Conservation (phyloP, 2,888 invertebrate genomes). For the Tetropium fuscum region DNA sequence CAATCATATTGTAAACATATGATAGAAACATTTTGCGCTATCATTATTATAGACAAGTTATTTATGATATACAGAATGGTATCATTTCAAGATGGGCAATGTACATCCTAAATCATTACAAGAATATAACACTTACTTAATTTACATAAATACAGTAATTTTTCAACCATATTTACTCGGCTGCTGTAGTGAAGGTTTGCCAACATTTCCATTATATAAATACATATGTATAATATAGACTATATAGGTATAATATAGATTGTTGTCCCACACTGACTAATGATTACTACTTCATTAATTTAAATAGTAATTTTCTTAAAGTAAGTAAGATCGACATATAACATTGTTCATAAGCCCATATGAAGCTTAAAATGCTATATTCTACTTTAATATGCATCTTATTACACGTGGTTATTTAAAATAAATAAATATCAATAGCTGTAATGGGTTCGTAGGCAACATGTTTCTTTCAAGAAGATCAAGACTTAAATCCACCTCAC, state of each 20-base stretch:
- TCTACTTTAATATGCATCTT: not conserved
- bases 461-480: no score
- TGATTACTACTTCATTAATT: no score
- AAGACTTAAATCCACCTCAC: no score
- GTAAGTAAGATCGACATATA: constrained; percentile 9
- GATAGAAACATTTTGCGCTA: constrained; percentile 40
- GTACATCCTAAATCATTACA: constrained; percentile 32
- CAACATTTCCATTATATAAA: constrained; percentile 63
- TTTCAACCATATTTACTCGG: constrained; percentile 38
- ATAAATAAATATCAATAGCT: no score
- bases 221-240: constrained; percentile 22
- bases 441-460: no score
- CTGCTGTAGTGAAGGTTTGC: constrained; percentile 70
- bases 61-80: constrained; percentile 8
- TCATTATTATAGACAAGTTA: constrained; percentile 9
- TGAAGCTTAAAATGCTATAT: constrained; percentile 2
- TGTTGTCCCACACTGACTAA: constrained; percentile 10
- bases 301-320: not conserved
- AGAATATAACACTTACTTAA: constrained; percentile 43
- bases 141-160: constrained; percentile 4
- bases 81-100: constrained; percentile 11
- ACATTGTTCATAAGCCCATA: constrained; percentile 5
- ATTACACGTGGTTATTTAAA: no score
- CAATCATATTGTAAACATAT: constrained; percentile 23
- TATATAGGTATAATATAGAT: not conserved